Evolutionary conservation across 2,888 invertebrate genomes (phyloP).

Genomic region (Pristionchus fissidentatus): DNA sequence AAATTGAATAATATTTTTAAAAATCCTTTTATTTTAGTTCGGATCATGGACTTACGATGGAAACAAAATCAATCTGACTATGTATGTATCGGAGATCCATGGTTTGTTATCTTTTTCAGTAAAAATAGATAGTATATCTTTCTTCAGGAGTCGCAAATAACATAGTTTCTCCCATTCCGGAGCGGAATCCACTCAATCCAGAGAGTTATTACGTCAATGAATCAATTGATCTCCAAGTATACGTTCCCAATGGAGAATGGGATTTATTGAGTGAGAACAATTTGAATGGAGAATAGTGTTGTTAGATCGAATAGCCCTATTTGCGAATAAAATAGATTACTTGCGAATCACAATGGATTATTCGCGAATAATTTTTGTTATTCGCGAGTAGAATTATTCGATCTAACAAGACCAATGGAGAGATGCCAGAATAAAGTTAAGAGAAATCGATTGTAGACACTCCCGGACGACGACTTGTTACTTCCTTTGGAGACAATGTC

Average conservation of each 20-base stretch:
- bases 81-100: conserved; percentile 56
- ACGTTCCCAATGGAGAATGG: conserved; percentile 65
- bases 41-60: conserved; percentile 64
- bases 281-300: too few species aligned
- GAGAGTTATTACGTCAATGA: conserved; percentile 63
- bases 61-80: conserved; percentile 62
- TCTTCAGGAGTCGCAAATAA: conserved; percentile 54
- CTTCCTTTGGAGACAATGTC: conserved; percentile 58
- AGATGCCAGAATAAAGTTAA: not conserved
- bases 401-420: too few species aligned
- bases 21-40: not conserved
- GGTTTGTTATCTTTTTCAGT: conserved; percentile 49
- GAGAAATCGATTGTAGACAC: conserved; percentile 56
- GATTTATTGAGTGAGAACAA: conserved; percentile 57
- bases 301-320: too few species aligned
- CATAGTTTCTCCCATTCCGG: conserved; percentile 53
- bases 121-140: not conserved
- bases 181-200: conserved; percentile 49
- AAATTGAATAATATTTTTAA: not conserved
- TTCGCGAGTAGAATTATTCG: too few species aligned
- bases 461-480: conserved; percentile 62
- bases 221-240: conserved; percentile 65
- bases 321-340: too few species aligned
- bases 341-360: too few species aligned
- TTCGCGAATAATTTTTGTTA: too few species aligned